Base-by-base conservation (phyloP, 37 sponge, comb jelly and placozoan genomes). In the Haliclona indistincta region DNA sequence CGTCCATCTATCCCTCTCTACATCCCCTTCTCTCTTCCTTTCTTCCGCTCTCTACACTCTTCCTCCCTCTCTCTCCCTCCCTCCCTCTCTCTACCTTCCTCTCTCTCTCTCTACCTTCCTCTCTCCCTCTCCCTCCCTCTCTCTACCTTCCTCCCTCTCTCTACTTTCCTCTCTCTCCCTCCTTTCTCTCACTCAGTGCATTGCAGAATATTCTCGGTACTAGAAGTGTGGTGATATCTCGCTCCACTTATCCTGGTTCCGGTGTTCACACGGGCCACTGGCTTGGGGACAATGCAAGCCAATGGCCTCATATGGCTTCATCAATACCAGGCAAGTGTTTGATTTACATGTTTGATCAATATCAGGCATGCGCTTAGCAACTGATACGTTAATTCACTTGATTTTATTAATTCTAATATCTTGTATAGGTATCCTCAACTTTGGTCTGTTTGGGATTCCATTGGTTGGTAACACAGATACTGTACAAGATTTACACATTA, bases 401-500 rank as follows among this genome's bases (percentile, higher is more conserved):
- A n/a, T 34, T 5, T 8, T 38, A 15, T 34, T 38, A 49, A 78
- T 22, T 43, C 38, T 39, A 45, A 74, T 79, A 5, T 28, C 29
- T 56, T 6, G 39, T 38, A 8, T 69, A 81, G 95, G 95, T 11
- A 90, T 90, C 5, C 81, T 94, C 32, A 76, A 94, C 54, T 94
- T 94, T 56, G 52, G 72, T 6, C 45, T 94, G 38, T 87, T 94
- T 70, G 95, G 91, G 3, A 81, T 94, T 20, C 91, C 95, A 53
- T 37, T 91, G 82, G 88, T 89, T 51, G 76, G 80, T 38, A 7
- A 3, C 11, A 8, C 4, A 10, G 6, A 80, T 73, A 51, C 11
- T 13, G 17, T 25, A 28, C 3, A 25, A 26, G 25, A 33, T 8
- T 15, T 60, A 13, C 28, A 25, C 56, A n/a, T n/a, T n/a, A n/a